Conservation (phyloP, 1,140 invertebrate genomes). For the Temnothorax nylanderi region DNA sequence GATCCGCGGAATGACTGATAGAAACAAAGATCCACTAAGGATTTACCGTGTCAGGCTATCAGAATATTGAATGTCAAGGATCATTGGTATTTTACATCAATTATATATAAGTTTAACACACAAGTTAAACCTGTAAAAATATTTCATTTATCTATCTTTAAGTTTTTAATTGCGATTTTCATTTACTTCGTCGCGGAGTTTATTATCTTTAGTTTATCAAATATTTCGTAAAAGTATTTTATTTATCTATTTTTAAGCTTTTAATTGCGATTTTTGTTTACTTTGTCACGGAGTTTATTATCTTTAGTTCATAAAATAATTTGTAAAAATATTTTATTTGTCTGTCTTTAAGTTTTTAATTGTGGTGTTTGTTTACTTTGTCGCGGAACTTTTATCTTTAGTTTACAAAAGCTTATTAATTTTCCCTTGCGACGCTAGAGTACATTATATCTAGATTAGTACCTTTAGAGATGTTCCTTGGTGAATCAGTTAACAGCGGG, state of each 20-base stretch:
- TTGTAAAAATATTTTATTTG: background rate
- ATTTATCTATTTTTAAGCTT: background rate
- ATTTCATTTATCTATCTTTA: background rate
- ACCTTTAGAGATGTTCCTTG: background rate
- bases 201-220: background rate
- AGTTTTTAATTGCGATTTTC: background rate
- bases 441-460: background rate
- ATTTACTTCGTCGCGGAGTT: background rate
- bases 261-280: background rate
- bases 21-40: background rate
- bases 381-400: background rate
- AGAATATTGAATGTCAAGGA: background rate
- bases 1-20: background rate
- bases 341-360: background rate
- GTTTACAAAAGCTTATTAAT: background rate
- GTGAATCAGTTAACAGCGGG: constrained; percentile 12
- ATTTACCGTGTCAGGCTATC: background rate
- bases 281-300: background rate
- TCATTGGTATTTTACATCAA: background rate
- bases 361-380: background rate
- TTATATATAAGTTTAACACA: background rate
- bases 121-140: background rate
- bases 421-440: background rate
- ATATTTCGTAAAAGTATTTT: background rate
- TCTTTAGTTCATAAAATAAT: background rate